Evolutionary conservation across 2,797 vertebrate genomes (phyloP), one percentile per base, ranked within the genome.

Genomic region (Neosilurus hyrtlii): DNA sequence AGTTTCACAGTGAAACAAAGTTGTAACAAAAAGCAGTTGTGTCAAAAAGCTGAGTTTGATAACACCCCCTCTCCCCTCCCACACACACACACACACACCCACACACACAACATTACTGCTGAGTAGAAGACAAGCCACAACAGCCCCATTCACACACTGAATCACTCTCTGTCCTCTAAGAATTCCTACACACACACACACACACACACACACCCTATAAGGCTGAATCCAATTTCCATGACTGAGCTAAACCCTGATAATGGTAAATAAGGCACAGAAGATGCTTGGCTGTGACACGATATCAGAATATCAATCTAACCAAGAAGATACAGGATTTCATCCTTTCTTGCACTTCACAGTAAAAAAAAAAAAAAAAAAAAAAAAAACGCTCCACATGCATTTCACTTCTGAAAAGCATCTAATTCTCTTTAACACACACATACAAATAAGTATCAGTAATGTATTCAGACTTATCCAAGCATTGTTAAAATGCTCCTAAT

Each of bases 81-180:
- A 43, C 43, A 43, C 43, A 43, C 43, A 43, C 37, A 43, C 37
- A 43, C 43, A 43, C 43, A 43, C 43, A 43, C 43, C 4, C 43
- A 43, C 43, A 43, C 43, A 63, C 75, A 61, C 57, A 22, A 22
- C 71, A 73, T 67, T 56, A 76, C 82, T 68, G 80, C 78, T 62
- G 70, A 52, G 54, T 49, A 67, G 80, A 85, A 51, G 65, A 72
- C 79, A 70, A 22, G 57, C 59, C 66, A 86, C 83, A 88, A 86
- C 81, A 82, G 80, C 61, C 54, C 82, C 56, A 86, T 88, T 88
- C 75, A 86, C 65, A 62, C 24, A 43, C 71, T 88, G 67, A 87
- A 87, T 87, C 82, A 18, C 77, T 81, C 82, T 88, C 86, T 86
- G 87, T 88, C 67, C 80, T 81, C 77, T 56, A 74, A 37, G 72